phyloP scores from a whole-genome alignment of 2,113 vertebrate species.

The Tautogolabrus adspersus region DNA sequence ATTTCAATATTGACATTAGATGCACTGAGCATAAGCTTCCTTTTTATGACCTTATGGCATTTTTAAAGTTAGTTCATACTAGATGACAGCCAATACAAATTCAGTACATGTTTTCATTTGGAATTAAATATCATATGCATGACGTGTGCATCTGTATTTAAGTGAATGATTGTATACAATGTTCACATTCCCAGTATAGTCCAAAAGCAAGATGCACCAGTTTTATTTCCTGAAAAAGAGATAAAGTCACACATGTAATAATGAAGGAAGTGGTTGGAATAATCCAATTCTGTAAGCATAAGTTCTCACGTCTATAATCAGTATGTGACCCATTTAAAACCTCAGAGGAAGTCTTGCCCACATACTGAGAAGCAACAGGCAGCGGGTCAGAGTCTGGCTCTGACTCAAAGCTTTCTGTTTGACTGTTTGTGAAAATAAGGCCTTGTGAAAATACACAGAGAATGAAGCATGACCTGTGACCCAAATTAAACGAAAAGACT shows the following conservation, averaged over 20 bases:
- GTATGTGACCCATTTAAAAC: constrained; percentile 69
- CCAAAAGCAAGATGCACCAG: constrained; percentile 31
- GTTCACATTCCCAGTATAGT: neutral
- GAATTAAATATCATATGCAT: too few species aligned
- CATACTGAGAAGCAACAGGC: constrained; percentile 68
- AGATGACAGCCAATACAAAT: neutral
- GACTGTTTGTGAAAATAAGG: constrained; percentile 46
- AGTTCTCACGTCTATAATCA: constrained; percentile 46
- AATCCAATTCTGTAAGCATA: constrained; percentile 34
- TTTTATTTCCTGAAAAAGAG: constrained; percentile 42
- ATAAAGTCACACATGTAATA: constrained; percentile 23
- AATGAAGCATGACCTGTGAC: constrained; percentile 36
- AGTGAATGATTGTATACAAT: too few species aligned
- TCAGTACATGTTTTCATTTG: too few species aligned
- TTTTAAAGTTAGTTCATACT: neutral
- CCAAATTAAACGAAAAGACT: constrained; percentile 40
- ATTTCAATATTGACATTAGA: neutral
- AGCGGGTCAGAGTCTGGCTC: constrained; percentile 57
- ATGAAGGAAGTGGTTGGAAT: constrained; percentile 38
- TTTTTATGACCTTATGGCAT: neutral
- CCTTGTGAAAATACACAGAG: constrained; percentile 42
- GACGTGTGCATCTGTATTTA: too few species aligned
- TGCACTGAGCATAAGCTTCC: neutral
- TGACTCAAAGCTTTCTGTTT: constrained; percentile 45
- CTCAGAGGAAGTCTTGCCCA: constrained; percentile 58